A percentile compares a stretch with the other conserved stretches of the same genome.
Evolutionary conservation across 2,797 vertebrate genomes (phyloP).

Genomic region (Amblyopsis hoosieri): DNA sequence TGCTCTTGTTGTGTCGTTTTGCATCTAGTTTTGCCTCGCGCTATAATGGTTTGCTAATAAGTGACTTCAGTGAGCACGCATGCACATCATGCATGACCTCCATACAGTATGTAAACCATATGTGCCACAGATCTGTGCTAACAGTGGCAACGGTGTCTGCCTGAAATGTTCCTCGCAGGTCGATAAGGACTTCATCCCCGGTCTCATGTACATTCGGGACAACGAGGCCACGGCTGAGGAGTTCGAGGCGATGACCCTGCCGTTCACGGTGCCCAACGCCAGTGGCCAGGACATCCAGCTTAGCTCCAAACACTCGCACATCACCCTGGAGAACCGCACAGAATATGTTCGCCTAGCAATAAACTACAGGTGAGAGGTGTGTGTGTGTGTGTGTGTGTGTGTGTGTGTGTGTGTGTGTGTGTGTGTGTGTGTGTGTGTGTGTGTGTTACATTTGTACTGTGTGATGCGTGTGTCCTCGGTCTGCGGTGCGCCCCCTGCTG

Average conservation of each 20-base stretch:
- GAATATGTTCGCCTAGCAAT: conserved; percentile 97
- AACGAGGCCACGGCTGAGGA: conserved; percentile 96
- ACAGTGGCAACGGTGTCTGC: neutral
- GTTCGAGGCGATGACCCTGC: conserved; percentile 96
- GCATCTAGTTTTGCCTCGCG: conserved; percentile 60
- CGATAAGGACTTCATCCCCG: conserved; percentile 99
- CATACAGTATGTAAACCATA: neutral
- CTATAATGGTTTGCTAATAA: conserved; percentile 58
- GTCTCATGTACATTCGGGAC: conserved; percentile 98
- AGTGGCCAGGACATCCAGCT: conserved; percentile 97
- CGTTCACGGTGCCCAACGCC: conserved; percentile 96
- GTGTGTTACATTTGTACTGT: neutral
- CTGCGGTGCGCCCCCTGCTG: neutral
- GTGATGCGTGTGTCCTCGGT: neutral
- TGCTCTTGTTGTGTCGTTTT: conserved; percentile 60
- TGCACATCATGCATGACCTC: conserved; percentile 6
- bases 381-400: neutral
- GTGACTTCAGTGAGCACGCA: conserved; percentile 17
- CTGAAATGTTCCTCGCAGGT: conserved; percentile 75
- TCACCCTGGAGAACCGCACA: conserved; percentile 92
- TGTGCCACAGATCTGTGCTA: neutral
- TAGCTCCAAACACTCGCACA: conserved; percentile 95
- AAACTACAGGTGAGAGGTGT: conserved; percentile 88
- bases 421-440: neutral
- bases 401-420: neutral